These are phyloP conservation scores for Mormyrus iriodes DNA, from an alignment of 2,113 vertebrate genomes.

Conservation along the genomic window DNA sequence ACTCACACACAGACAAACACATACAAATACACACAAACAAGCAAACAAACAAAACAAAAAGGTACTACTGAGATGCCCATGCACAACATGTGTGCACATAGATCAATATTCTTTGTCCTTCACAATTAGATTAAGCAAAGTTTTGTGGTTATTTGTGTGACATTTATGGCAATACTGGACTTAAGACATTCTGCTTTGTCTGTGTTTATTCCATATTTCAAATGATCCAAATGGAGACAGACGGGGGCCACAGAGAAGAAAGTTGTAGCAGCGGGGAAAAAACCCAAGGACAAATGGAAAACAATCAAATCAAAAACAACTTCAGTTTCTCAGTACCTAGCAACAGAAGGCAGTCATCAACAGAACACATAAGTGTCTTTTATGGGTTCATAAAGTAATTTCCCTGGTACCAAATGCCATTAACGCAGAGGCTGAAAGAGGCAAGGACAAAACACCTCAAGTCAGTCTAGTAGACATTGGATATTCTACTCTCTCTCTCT, in stretches of 20 bases:
- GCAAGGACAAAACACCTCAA: slow-evolving; percentile 57
- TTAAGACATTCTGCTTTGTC: not conserved
- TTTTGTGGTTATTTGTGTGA: not conserved
- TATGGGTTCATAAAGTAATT: slow-evolving; percentile 61
- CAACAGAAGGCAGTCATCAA: slow-evolving; percentile 34
- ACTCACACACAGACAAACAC: no score
- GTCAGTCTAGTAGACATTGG: slow-evolving; percentile 49
- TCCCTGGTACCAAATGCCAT: slow-evolving; percentile 59
- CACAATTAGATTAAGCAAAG: slow-evolving; percentile 27
- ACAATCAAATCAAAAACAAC: slow-evolving; percentile 26
- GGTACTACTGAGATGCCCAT: not conserved
- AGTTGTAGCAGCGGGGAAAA: slow-evolving; percentile 26
- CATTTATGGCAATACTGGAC: not conserved
- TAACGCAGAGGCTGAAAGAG: slow-evolving; percentile 50
- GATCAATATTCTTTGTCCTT: slow-evolving; percentile 7
- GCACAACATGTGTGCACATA: slow-evolving; percentile 22
- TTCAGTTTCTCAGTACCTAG: slow-evolving; percentile 35
- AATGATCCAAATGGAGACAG: slow-evolving; percentile 22
- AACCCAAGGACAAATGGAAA: slow-evolving; percentile 29
- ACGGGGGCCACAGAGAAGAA: slow-evolving; percentile 33
- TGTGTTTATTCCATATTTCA: not conserved
- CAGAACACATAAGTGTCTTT: slow-evolving; percentile 51
- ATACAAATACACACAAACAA: no score
- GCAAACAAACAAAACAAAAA: slow-evolving; percentile 41
- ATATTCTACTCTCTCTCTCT: slow-evolving; percentile 44